phyloP scores from a whole-genome alignment of 2,113 vertebrate genomes.

The Microcebus ravelobensis region DNA sequence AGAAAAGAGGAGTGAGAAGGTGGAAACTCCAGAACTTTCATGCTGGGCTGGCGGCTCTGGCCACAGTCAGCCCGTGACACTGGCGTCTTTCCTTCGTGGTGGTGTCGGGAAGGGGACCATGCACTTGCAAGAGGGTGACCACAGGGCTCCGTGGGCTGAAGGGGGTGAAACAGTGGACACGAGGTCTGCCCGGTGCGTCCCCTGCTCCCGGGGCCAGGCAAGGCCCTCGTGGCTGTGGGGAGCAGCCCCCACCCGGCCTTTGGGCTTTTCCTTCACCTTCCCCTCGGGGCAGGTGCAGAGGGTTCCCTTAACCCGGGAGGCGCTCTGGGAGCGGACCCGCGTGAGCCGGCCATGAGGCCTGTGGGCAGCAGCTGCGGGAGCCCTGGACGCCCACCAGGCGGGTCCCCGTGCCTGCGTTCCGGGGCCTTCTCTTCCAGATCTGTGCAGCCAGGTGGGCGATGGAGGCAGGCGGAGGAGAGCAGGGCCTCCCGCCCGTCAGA shows the following conservation, averaged over 20 bases:
- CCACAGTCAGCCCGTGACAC: fast-evolving
- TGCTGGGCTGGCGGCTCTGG: background rate
- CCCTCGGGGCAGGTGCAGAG: background rate
- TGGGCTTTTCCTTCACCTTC: background rate
- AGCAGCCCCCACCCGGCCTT: background rate
- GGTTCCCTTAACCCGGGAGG: background rate
- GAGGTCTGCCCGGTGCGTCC: fast-evolving
- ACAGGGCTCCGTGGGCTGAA: fast-evolving
- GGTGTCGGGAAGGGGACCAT: fast-evolving
- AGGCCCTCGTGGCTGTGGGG: fast-evolving
- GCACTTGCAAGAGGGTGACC: fast-evolving
- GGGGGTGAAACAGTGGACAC: fast-evolving
- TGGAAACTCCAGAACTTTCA: fast-evolving
- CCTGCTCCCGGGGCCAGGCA: too few relatives aligned
- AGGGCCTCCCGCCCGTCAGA: background rate
- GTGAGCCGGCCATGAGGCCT: fast-evolving
- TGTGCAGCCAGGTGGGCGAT: fast-evolving
- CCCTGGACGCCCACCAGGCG: background rate
- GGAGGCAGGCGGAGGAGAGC: background rate
- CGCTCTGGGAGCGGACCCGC: background rate
- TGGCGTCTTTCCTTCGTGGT: background rate
- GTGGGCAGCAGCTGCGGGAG: fast-evolving
- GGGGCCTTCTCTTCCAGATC: background rate
- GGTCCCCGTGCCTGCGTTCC: background rate
- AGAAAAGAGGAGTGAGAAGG: fast-evolving